These are phyloP conservation scores for Xylota segnis DNA, from an alignment of 2,888 invertebrate genomes.

Conservation along the genomic window DNA sequence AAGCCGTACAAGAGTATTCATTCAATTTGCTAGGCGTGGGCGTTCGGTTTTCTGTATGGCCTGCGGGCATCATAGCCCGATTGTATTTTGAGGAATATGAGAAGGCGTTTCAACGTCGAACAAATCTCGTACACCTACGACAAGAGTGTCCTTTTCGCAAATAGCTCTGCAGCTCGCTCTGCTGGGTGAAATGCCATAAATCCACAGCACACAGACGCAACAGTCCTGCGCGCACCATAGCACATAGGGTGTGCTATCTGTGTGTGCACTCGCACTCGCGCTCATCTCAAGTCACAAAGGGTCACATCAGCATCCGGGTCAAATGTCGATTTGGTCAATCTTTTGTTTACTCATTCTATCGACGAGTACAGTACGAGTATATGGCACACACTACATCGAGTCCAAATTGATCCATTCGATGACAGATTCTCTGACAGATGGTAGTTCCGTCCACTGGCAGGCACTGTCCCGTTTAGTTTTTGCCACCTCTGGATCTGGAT, in stretches of 20 bases:
- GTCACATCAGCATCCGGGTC: slow-evolving; percentile 73
- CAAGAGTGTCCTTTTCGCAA: slow-evolving; percentile 75
- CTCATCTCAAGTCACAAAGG: slow-evolving; percentile 51
- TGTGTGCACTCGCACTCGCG: background rate
- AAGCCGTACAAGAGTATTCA: slow-evolving; percentile 60
- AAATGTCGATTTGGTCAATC: slow-evolving; percentile 51
- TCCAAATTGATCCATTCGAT: slow-evolving; percentile 40
- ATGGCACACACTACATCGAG: no score
- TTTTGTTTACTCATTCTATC: background rate
- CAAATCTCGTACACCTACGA: slow-evolving; percentile 77
- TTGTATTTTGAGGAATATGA: slow-evolving; percentile 75
- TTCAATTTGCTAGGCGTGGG: slow-evolving; percentile 76
- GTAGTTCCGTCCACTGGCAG: slow-evolving; percentile 13
- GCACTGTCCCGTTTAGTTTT: slow-evolving; percentile 62
- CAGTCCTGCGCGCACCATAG: slow-evolving; percentile 15
- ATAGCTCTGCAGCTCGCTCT: slow-evolving; percentile 43
- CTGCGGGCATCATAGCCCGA: slow-evolving; percentile 74
- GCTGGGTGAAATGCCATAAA: slow-evolving; percentile 58
- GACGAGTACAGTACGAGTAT: background rate
- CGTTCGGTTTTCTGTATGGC: slow-evolving; percentile 73
- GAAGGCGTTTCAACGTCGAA: slow-evolving; percentile 75
- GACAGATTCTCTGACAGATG: slow-evolving; percentile 62
- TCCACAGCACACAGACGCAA: slow-evolving; percentile 40
- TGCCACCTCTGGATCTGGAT: slow-evolving; percentile 70
- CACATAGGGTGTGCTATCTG: slow-evolving; percentile 23